Conservation (phyloP, 2,113 vertebrate genomes). For the Lepidiolamprologus cunningtoni region DNA sequence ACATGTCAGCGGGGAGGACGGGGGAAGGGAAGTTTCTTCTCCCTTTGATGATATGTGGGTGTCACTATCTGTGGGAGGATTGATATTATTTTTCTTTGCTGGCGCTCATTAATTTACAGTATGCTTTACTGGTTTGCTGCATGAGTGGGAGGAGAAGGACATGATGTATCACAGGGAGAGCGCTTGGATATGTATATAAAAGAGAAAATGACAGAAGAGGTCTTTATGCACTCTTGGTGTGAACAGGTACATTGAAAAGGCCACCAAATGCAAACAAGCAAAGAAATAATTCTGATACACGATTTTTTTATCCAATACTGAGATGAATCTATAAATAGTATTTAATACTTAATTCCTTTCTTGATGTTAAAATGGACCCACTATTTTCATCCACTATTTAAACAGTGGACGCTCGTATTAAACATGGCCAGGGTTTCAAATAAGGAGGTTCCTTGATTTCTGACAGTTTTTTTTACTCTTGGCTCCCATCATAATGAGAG, state of each 20-base stretch:
- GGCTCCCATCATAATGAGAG: background rate
- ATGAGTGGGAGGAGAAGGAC: constrained; percentile 21
- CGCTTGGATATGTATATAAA: background rate
- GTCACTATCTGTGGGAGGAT: constrained; percentile 30
- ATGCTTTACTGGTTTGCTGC: constrained; percentile 7
- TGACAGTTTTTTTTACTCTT: background rate
- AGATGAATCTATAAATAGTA: background rate
- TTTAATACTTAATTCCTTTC: background rate
- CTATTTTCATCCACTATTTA: background rate
- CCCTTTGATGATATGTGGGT: constrained; percentile 2
- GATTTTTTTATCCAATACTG: background rate
- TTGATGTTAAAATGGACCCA: background rate
- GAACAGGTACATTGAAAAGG: background rate
- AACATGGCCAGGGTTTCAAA: background rate
- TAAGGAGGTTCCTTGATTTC: background rate
- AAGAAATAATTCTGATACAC: background rate
- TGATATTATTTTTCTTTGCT: constrained; percentile 3
- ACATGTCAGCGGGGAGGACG: background rate
- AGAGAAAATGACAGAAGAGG: background rate
- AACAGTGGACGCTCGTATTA: background rate
- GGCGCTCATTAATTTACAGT: constrained; percentile 32
- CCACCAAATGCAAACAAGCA: background rate
- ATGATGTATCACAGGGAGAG: background rate
- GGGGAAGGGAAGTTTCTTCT: background rate
- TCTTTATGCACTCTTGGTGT: background rate